phyloP scores from a whole-genome alignment of 2,113 vertebrate species.

The Zosterops borbonicus region DNA sequence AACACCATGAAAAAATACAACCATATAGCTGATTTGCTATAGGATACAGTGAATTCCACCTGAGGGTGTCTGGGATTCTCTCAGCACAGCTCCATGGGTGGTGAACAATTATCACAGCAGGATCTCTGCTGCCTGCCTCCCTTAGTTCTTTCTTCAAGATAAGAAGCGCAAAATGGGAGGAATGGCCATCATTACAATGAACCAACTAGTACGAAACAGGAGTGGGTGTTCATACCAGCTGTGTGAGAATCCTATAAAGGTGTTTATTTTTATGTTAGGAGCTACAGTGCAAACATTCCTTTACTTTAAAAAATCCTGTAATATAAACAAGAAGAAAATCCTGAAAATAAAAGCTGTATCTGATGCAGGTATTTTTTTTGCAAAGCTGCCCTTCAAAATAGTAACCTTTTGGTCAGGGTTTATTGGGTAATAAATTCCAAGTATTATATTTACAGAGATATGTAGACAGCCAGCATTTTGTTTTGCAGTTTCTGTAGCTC shows the following conservation, averaged over 20 bases:
- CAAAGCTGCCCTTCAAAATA: background rate
- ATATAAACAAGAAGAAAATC: background rate
- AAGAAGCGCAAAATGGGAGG: background rate
- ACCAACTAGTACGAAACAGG: background rate
- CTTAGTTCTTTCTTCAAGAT: background rate
- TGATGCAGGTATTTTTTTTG: background rate
- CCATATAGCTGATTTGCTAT: background rate
- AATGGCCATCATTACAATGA: background rate
- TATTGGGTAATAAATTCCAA: constrained; percentile 51
- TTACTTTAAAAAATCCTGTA: background rate
- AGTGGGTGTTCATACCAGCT: background rate
- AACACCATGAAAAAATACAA: background rate
- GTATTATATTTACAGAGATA: background rate
- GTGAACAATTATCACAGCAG: background rate
- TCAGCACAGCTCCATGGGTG: background rate
- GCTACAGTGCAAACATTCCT: background rate
- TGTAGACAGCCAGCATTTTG: background rate
- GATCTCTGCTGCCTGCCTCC: background rate
- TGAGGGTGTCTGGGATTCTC: background rate
- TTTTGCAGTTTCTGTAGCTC: background rate
- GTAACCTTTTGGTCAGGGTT: constrained; percentile 26
- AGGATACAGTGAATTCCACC: background rate
- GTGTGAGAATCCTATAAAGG: background rate
- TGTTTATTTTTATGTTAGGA: background rate
- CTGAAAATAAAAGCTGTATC: background rate